phyloP scores from a whole-genome alignment of 2,797 vertebrate genomes.

The Leuciscus waleckii region DNA sequence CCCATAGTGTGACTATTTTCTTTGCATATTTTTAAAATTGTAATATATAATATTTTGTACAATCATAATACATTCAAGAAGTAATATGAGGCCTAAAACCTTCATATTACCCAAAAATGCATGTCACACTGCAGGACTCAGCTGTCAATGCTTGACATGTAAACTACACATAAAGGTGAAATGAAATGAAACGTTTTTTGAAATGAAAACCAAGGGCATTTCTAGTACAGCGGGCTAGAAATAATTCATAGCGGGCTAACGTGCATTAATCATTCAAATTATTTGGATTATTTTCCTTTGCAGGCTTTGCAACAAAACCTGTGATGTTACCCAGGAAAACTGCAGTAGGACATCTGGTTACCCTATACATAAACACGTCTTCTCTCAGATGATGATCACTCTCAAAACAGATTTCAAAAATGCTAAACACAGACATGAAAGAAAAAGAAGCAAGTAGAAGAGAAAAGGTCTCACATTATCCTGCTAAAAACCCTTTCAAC shows the following conservation, averaged over 20 bases:
- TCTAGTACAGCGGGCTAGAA: neutral
- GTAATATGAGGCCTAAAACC: neutral
- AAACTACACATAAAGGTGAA: neutral
- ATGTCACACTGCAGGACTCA: neutral
- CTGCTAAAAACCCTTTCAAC: constrained; percentile 10
- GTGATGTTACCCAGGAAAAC: neutral
- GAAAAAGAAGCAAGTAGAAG: constrained; percentile 1
- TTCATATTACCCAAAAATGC: neutral
- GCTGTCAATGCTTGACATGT: neutral
- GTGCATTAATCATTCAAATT: neutral
- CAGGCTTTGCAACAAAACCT: neutral
- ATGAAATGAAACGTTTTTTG: neutral
- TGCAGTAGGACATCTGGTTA: neutral
- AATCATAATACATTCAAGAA: neutral
- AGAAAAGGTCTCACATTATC: constrained; percentile 6
- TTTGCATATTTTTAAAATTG: neutral
- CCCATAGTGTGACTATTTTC: neutral
- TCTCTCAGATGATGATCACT: neutral
- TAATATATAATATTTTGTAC: too few relatives aligned
- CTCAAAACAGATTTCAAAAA: neutral
- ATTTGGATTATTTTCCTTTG: neutral
- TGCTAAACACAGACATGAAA: neutral
- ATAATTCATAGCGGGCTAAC: too few relatives aligned
- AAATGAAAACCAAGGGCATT: neutral
- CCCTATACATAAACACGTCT: neutral